These are phyloP conservation scores for Aproaerema taeniolella DNA, from an alignment of 2,888 invertebrate genomes.

Conservation along the genomic window DNA sequence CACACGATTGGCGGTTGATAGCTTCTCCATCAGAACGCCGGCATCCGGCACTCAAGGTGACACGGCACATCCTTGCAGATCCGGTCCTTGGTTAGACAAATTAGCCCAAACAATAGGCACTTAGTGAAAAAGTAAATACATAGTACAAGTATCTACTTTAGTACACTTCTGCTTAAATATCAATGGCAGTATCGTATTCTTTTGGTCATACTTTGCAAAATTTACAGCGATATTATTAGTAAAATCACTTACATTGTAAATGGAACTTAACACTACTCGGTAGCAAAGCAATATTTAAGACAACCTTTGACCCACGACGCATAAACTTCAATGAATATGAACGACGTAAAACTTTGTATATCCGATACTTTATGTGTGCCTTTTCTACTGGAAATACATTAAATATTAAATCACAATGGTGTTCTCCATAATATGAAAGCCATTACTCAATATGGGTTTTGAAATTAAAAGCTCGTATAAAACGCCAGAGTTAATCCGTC, in stretches of 20 bases:
- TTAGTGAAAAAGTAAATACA: no score
- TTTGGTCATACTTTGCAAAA: no score
- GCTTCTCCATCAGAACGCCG: conserved; percentile 56
- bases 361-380: conserved; percentile 29
- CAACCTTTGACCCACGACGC: conserved; percentile 10
- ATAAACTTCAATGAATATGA: conserved; percentile 31
- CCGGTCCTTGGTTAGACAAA: conserved; percentile 41
- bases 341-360: conserved; percentile 33
- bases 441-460: conserved; percentile 33
- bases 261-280: no score
- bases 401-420: conserved; percentile 39
- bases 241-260: no score
- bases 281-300: neutral
- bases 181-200: no score
- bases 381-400: conserved; percentile 24
- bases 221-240: no score
- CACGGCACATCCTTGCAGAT: conserved; percentile 66
- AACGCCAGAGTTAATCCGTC: conserved; percentile 29
- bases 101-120: conserved; percentile 25
- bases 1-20: conserved; percentile 72
- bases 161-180: no score
- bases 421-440: conserved; percentile 23
- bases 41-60: conserved; percentile 75
- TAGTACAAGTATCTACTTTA: no score
- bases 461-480: conserved; percentile 34